Evolutionary conservation across 2,113 vertebrate species (phyloP).

Genomic region (Hemiscyllium ocellatum): DNA sequence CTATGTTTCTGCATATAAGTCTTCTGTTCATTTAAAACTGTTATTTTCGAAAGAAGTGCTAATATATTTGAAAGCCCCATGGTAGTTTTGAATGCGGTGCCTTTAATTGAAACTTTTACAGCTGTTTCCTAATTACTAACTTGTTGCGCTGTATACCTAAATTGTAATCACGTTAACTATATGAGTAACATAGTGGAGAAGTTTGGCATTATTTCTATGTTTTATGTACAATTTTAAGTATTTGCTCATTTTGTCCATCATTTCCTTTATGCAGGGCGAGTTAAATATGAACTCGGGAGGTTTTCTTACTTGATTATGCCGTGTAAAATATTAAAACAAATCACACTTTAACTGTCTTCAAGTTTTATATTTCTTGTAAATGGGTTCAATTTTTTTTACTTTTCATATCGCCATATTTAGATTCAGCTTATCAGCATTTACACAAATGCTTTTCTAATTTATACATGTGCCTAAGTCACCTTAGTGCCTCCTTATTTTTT

Average conservation of each 20-base stretch:
- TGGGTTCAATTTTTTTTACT: neutral
- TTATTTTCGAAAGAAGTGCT: constrained; percentile 33
- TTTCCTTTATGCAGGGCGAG: neutral
- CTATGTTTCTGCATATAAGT: constrained; percentile 10
- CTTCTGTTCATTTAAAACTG: constrained; percentile 14
- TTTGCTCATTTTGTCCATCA: constrained; percentile 14
- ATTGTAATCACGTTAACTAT: constrained; percentile 30
- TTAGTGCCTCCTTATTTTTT: neutral
- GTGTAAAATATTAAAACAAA: constrained; percentile 34
- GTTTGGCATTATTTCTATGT: constrained; percentile 7
- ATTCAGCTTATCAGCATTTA: neutral
- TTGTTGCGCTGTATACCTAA: constrained; percentile 25
- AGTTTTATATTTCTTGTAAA: neutral
- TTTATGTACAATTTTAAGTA: constrained; percentile 23
- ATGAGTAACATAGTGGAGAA: neutral
- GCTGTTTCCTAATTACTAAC: constrained; percentile 10
- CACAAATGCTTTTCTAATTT: neutral
- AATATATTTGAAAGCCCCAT: constrained; percentile 30
- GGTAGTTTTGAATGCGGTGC: neutral
- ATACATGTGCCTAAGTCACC: neutral
- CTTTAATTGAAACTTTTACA: neutral
- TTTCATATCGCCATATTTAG: neutral
- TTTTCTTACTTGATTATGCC: constrained; percentile 30
- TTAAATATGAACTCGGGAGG: neutral
- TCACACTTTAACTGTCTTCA: constrained; percentile 21